phyloP scores from a whole-genome alignment of 1,140 invertebrate species.

The Bombus terrestris region DNA sequence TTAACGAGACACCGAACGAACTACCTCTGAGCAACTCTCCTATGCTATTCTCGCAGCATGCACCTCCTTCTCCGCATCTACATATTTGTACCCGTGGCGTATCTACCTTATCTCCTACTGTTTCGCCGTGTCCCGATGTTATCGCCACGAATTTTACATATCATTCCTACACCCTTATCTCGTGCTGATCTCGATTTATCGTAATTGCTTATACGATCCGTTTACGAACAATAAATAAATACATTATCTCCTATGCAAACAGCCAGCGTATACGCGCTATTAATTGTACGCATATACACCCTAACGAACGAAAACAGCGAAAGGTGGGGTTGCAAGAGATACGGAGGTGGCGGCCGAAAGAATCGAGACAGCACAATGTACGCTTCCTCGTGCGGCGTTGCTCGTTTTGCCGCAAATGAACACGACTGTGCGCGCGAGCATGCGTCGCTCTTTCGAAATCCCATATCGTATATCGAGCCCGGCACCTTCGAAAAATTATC shows the following conservation, averaged over 20 bases:
- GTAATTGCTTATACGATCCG: not conserved
- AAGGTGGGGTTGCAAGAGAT: not conserved
- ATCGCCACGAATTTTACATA: constrained; percentile 23
- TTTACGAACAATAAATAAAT: constrained; percentile 26
- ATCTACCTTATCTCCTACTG: constrained; percentile 27
- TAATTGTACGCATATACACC: not conserved
- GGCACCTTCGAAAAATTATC: constrained; percentile 65
- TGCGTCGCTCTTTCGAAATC: constrained; percentile 33
- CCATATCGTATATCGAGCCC: constrained; percentile 47
- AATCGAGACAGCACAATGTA: constrained; percentile 26
- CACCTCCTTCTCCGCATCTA: not conserved
- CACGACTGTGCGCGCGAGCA: not conserved
- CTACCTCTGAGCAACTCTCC: not conserved
- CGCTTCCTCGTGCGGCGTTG: constrained; percentile 38
- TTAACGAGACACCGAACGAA: not conserved
- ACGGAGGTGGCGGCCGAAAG: not conserved
- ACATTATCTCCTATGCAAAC: constrained; percentile 14
- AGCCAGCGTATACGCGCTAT: constrained; percentile 1
- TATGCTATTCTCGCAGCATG: not conserved
- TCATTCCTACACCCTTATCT: constrained; percentile 3
- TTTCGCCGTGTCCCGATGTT: constrained; percentile 11
- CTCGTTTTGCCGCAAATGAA: constrained; percentile 22
- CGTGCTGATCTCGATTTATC: constrained; percentile 4
- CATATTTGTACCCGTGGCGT: constrained; percentile 4
- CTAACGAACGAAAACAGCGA: constrained; percentile 21